Conservation (phyloP, 2,797 vertebrate genomes). For the Amniataba percoides region DNA sequence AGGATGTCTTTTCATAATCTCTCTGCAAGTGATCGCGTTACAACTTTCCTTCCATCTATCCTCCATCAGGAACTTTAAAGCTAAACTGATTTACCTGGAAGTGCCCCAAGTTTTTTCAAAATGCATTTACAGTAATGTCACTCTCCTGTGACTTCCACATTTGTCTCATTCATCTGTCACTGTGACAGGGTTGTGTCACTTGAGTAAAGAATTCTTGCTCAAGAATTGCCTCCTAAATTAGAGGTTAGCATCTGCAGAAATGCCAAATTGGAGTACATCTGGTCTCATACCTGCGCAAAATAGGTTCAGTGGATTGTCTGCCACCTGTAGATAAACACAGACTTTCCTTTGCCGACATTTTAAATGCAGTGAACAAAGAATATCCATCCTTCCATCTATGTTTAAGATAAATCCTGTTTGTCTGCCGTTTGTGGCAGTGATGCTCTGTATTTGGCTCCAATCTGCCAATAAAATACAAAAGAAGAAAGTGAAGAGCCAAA, state of each 20-base stretch:
- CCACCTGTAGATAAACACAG: too few relatives aligned
- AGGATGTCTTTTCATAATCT: conserved; percentile 63
- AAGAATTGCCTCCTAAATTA: conserved; percentile 22
- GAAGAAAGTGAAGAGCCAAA: too few relatives aligned
- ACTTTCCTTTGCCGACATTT: too few relatives aligned
- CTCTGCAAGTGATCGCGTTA: conserved; percentile 53
- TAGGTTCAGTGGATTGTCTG: neutral
- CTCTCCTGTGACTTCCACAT: conserved; percentile 31
- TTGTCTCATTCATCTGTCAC: conserved; percentile 35
- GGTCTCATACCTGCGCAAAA: neutral
- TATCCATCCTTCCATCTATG: too few relatives aligned
- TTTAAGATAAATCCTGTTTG: too few relatives aligned
- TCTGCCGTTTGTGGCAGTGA: too few relatives aligned
- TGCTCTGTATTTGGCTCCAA: too few relatives aligned
- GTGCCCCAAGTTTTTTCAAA: conserved; percentile 27
- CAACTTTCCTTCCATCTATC: conserved; percentile 42
- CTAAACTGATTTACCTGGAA: conserved; percentile 59
- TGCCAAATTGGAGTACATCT: neutral
- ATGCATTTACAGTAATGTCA: conserved; percentile 50
- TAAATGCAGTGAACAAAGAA: too few relatives aligned
- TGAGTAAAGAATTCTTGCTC: neutral
- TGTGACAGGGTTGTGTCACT: conserved; percentile 25
- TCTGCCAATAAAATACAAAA: too few relatives aligned
- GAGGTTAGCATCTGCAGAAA: conserved; percentile 8
- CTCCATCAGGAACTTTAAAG: conserved; percentile 49